Evolutionary conservation across 1,140 invertebrate species (phyloP), one percentile per base, ranked within the genome.

Genomic region (Solenopsis fugax): DNA sequence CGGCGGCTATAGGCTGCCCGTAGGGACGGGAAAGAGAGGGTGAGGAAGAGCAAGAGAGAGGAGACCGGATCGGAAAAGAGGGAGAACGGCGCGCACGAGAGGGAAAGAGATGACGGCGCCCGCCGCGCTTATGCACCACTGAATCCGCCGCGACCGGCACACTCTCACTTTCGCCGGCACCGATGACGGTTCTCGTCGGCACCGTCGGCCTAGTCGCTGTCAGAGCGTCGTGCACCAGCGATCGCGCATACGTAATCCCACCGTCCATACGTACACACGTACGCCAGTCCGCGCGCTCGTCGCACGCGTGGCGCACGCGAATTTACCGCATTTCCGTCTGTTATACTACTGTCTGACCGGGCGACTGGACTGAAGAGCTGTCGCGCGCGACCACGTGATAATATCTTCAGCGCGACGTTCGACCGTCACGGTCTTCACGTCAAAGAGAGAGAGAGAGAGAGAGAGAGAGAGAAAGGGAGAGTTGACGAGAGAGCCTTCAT

Each of bases 161-260:
- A 94, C 94, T 95, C 94, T 94, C 94, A 94, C 94, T 94, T 95
- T 95, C 93, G 94, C 91, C 90, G 93, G 92, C 92, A 87, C 89
- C 92, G 94, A 93, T 93, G 92, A 93, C 92, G 91, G 91, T 93
- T 91, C 92, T 89, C 90, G 89, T 89, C 90, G 89, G 90, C 89
- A 87, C 89, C 87, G 91, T 91, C 91, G 93, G 87, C 89, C 90
- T 89, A 71, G 78, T 84, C 64, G 87, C 87, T 87, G 77, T 80
- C 87, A 45, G 65, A 81, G 78, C 64, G 65, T 81, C 85, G 81
- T 77, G 86, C 80, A 71, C 16, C 84, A 87, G 85, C 88, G 75
- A 87, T 80, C 88, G 85, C 67, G 67, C 48, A 37, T 52, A 62
- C 60, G 52, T 67, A 58, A 37, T 21, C 24, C 45, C 56, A n/a